Conservation (phyloP, 2,888 invertebrate genomes). For the Himalopsyche japonica region DNA sequence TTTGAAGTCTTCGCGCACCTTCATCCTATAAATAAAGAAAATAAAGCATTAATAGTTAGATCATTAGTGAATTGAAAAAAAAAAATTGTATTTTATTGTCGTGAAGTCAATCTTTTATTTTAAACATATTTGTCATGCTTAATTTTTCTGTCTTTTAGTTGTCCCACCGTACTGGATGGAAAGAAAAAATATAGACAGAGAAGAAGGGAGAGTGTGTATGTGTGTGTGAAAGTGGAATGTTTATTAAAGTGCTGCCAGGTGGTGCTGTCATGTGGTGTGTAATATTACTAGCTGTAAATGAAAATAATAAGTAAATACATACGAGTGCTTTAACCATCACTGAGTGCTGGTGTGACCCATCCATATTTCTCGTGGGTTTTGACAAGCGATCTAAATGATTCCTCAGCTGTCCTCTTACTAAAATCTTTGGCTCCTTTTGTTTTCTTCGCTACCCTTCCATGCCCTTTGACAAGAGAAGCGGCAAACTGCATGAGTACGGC, state of each 20-base stretch:
- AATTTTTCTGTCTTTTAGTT: too few relatives aligned
- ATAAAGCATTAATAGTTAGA: background rate
- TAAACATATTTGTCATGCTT: background rate
- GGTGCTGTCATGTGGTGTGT: background rate
- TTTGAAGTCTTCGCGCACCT: background rate
- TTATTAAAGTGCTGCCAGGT: background rate
- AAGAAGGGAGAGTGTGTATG: background rate
- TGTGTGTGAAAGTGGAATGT: background rate
- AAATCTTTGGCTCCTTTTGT: constrained; percentile 79
- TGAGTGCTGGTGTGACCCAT: constrained; percentile 85
- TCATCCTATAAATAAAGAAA: background rate
- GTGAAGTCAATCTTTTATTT: too few relatives aligned
- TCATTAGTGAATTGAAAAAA: too few relatives aligned
- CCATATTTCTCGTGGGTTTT: constrained; percentile 91
- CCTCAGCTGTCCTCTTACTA: constrained; percentile 79
- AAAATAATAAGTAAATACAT: background rate
- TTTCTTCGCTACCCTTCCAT: constrained; percentile 80
- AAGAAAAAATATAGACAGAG: background rate
- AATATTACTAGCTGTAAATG: background rate
- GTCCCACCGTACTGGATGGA: too few relatives aligned
- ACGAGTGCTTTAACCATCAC: constrained; percentile 70
- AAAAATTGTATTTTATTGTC: too few relatives aligned
- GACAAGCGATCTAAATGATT: constrained; percentile 83
- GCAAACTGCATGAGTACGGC: constrained; percentile 89
- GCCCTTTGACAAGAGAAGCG: constrained; percentile 85